Evolutionary conservation across 1,140 invertebrate species (phyloP), one percentile per base, ranked within the genome.

Genomic region (Hylaeus anthracinus): DNA sequence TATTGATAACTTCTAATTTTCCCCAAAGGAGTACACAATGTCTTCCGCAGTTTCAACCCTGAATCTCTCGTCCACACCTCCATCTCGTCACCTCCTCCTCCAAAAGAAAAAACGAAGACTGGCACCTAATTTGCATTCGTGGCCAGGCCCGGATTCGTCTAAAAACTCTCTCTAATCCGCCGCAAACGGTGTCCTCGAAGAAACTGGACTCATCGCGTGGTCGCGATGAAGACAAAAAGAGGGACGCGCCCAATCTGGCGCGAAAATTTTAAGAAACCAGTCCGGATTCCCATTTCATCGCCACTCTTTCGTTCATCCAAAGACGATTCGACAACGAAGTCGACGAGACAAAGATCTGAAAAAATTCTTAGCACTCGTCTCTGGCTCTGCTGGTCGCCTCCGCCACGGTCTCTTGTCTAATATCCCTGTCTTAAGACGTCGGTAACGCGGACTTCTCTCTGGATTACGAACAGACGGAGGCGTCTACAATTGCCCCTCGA

Each of bases 391-490:
- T 26, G 26, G 39, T 15, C 45, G 56, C 48, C 9, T 48, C 45
- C 5, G 45, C 45, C 45, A 48, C 45, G 0, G 26, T 69, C 41
- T 8, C 37, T 66, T 51, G 41, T 14, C 56, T 81, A 84, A 85
- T 78, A 56, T 80, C 71, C 70, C 12, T 6, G 60, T 58, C 76
- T 73, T 74, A 77, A 84, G 82, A 43, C 51, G 82, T 9, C 14
- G 5, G 67, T 78, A 65, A 71, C 61, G 66, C 51, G 3, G 55
- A 58, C 67, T 71, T n/a, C 65, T 63, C 48, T 8, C 61, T 0
- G 76, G 70, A 82, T 86, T 82, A 82, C 75, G 69, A 67, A 81
- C 41, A 60, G 67, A 78, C 15, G 43, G 64, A 84, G 64, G 63
- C 61, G 65, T 72, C 63, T 53, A 37, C 15, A 39, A 85, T 86